A percentile compares a stretch with the other conserved stretches of the same genome.
These are phyloP conservation scores for Drosophila tani DNA, from an alignment of 1,140 invertebrate species.

Conservation along the genomic window DNA sequence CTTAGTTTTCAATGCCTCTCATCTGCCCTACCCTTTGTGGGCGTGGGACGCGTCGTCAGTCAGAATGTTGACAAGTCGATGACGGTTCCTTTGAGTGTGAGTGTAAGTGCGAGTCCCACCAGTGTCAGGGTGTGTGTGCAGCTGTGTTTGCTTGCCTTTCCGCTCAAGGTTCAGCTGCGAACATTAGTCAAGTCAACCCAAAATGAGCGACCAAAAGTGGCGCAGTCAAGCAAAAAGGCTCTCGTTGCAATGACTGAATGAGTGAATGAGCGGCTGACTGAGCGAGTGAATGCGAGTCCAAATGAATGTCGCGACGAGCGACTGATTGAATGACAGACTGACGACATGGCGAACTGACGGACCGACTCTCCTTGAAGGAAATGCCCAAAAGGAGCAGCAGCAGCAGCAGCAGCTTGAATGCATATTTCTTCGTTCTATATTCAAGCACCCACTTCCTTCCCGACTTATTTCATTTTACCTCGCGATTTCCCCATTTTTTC, in stretches of 20 bases:
- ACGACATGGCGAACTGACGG: slow-evolving; percentile 1
- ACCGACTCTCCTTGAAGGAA: slow-evolving; percentile 19
- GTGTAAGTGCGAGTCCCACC: slow-evolving; percentile 6
- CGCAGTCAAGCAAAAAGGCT: slow-evolving; percentile 70
- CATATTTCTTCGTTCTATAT: slow-evolving; percentile 39
- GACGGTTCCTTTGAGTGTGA: slow-evolving; percentile 35
- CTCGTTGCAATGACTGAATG: slow-evolving; percentile 66
- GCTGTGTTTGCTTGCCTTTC: slow-evolving; percentile 28
- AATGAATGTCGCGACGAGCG: slow-evolving; percentile 24
- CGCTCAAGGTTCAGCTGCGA: slow-evolving; percentile 53
- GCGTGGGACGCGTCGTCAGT: slow-evolving; percentile 5
- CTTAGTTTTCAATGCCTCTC: slow-evolving; percentile 54
- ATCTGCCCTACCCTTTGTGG: not conserved
- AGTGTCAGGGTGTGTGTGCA: slow-evolving; percentile 17
- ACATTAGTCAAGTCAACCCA: slow-evolving; percentile 75
- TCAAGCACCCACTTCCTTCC: slow-evolving; percentile 16
- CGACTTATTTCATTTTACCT: slow-evolving; percentile 35
- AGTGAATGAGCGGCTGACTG: slow-evolving; percentile 38
- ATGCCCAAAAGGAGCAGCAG: slow-evolving; percentile 9
- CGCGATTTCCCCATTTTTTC: slow-evolving; percentile 22
- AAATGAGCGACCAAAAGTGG: slow-evolving; percentile 76
- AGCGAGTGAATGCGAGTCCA: slow-evolving; percentile 37
- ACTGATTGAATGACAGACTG: slow-evolving; percentile 27
- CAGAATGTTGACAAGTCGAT: slow-evolving; percentile 63
- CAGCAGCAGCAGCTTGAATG: slow-evolving; percentile 28